phyloP scores from a whole-genome alignment of 2,113 vertebrate species.

The Phasianus colchicus region DNA sequence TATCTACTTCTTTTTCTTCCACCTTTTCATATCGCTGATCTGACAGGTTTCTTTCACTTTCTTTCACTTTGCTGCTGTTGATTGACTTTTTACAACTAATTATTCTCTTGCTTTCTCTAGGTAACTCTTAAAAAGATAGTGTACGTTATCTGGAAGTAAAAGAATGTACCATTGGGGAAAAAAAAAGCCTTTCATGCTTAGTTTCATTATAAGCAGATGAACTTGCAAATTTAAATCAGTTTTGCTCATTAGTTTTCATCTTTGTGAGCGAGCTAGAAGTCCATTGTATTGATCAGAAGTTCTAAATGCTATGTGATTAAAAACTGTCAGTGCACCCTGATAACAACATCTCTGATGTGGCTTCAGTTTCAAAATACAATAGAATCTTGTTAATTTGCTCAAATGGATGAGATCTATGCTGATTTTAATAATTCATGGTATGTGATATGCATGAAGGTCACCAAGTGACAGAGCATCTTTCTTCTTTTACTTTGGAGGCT shows the following conservation, averaged over 20 bases:
- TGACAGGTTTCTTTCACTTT: not conserved
- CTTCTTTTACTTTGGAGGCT: not conserved
- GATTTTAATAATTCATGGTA: not conserved
- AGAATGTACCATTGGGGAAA: not conserved
- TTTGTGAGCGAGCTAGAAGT: not conserved
- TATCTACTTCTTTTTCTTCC: not conserved
- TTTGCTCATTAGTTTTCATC: conserved; percentile 39
- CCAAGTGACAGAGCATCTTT: not conserved
- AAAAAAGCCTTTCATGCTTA: not conserved
- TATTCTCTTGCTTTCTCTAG: not conserved
- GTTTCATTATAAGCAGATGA: not conserved
- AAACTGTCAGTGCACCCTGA: not conserved
- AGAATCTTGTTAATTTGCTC: not conserved
- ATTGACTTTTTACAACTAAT: not conserved
- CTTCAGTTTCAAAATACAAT: not conserved
- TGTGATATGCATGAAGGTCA: not conserved
- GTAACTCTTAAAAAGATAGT: not conserved
- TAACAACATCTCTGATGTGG: not conserved
- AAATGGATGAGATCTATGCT: not conserved
- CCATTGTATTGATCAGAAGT: not conserved
- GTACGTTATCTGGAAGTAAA: not conserved
- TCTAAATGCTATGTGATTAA: not conserved
- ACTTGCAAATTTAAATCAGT: not conserved
- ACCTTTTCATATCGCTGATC: not conserved
- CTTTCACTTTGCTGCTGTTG: not conserved